A percentile compares a stretch with the other conserved stretches of the same genome.
Conservation (phyloP, 2,888 invertebrate genomes). For the Euzophera pinguis region DNA sequence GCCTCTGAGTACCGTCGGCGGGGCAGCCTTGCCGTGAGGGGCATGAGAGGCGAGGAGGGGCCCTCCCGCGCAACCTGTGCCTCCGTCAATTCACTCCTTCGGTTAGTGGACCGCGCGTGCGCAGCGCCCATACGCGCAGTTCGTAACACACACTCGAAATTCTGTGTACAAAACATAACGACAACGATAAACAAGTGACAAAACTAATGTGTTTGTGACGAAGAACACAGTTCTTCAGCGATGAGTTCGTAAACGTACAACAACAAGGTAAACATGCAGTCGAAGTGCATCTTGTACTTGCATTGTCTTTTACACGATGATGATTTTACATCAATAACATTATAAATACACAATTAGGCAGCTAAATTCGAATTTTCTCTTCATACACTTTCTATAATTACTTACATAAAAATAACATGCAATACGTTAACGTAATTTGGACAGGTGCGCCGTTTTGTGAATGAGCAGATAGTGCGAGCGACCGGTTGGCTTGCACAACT, state of each 20-base stretch:
- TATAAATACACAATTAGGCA: constrained; percentile 30
- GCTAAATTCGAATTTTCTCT: neutral
- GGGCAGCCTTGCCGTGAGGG: constrained; percentile 49
- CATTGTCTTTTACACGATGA: constrained; percentile 29
- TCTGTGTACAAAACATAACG: constrained; percentile 15
- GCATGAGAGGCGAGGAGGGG: constrained; percentile 30
- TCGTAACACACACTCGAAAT: constrained; percentile 22
- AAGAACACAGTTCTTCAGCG: constrained; percentile 45
- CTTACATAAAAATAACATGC: constrained; percentile 15
- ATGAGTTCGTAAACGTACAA: constrained; percentile 41
- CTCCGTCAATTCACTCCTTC: constrained; percentile 50
- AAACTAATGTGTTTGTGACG: constrained; percentile 16
- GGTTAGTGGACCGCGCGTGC: constrained; percentile 62
- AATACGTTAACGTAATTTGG: constrained; percentile 30
- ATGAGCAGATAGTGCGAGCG: constrained; percentile 41
- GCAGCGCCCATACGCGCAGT: constrained; percentile 42
- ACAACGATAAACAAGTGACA: constrained; percentile 28
- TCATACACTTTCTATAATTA: neutral
- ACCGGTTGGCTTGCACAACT: constrained; percentile 61
- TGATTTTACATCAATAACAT: constrained; percentile 57
- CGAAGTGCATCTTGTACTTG: constrained; percentile 29
- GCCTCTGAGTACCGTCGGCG: constrained; percentile 51
- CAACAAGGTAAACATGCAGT: constrained; percentile 46
- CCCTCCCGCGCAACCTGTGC: constrained; percentile 65
- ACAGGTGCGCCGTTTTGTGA: constrained; percentile 56